Percentiles rank a stretch among this genome's conserved stretches.
Evolutionary conservation across 2,888 invertebrate genomes (phyloP).

Genomic region (Entomobrya proxima): DNA sequence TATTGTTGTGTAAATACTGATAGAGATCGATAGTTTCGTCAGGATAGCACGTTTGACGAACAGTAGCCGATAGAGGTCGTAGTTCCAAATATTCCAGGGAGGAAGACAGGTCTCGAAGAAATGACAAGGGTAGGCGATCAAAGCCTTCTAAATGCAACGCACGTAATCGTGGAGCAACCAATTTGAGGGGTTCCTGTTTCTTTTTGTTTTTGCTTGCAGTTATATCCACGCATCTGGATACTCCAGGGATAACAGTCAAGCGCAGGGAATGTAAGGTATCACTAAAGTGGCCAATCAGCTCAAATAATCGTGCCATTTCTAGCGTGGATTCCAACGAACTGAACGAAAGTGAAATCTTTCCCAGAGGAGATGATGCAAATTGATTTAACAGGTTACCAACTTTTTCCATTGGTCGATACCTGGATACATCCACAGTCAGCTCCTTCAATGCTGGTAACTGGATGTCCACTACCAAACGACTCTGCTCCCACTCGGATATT

Average conservation of each 20-base stretch:
- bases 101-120: not conserved
- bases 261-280: not conserved
- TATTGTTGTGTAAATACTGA: not conserved
- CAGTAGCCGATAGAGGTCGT: not conserved
- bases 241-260: not conserved
- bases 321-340: not conserved
- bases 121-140: not conserved
- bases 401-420: slow-evolving; percentile 2
- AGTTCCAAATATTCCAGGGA: slow-evolving; percentile 13
- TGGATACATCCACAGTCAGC: not conserved
- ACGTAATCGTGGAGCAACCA: not conserved
- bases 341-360: not conserved
- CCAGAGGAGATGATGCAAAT: not conserved
- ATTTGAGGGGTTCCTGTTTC: not conserved
- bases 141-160: slow-evolving; percentile 26
- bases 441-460: slow-evolving; percentile 18
- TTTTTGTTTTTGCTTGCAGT: not conserved
- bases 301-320: not conserved
- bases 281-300: not conserved
- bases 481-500: not conserved
- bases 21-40: slow-evolving; percentile 14
- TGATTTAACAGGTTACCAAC: not conserved
- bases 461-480: not conserved
- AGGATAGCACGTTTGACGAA: not conserved
- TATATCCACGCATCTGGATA: no score